A percentile compares a stretch with the other conserved stretches of the same genome.
phyloP scores from a whole-genome alignment of 2,888 invertebrate genomes.

The Stegana nigrithorax region DNA sequence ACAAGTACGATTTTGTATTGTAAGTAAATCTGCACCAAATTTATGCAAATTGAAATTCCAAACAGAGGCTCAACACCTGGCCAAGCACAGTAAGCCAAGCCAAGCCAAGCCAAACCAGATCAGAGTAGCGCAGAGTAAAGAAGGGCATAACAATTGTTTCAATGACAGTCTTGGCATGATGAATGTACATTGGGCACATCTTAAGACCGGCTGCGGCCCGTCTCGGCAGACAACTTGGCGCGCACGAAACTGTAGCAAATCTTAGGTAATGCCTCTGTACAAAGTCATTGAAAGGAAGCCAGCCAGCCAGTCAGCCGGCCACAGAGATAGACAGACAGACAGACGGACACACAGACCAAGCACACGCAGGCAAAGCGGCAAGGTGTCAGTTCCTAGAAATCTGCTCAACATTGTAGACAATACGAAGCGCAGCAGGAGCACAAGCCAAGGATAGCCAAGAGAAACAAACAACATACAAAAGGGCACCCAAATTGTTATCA shows the following conservation, averaged over 20 bases:
- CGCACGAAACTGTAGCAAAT: conserved; percentile 55
- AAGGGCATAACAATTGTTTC: conserved; percentile 43
- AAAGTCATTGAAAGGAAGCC: background rate
- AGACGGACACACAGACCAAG: background rate
- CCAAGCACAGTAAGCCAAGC: background rate
- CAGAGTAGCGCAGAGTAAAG: background rate
- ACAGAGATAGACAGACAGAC: background rate
- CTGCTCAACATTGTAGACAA: conserved; percentile 16
- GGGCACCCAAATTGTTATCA: conserved; percentile 50
- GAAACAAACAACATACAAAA: conserved; percentile 20
- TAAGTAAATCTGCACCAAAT: conserved; percentile 56
- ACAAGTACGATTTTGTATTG: conserved; percentile 33
- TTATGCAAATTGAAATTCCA: conserved; percentile 59
- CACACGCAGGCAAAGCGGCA: too few species aligned
- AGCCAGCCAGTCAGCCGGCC: background rate
- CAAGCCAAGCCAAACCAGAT: background rate
- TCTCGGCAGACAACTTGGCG: conserved; percentile 58
- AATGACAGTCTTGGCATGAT: conserved; percentile 43
- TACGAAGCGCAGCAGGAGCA: conserved; percentile 35
- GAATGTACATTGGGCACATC: too few species aligned
- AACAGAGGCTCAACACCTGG: conserved; percentile 45
- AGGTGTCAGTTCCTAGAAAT: conserved; percentile 58
- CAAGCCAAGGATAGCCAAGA: conserved; percentile 30
- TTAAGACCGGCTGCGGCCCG: conserved; percentile 19
- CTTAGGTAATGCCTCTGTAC: conserved; percentile 29